Conservation (phyloP, 2,888 invertebrate genomes). For the Troilus luridus region DNA sequence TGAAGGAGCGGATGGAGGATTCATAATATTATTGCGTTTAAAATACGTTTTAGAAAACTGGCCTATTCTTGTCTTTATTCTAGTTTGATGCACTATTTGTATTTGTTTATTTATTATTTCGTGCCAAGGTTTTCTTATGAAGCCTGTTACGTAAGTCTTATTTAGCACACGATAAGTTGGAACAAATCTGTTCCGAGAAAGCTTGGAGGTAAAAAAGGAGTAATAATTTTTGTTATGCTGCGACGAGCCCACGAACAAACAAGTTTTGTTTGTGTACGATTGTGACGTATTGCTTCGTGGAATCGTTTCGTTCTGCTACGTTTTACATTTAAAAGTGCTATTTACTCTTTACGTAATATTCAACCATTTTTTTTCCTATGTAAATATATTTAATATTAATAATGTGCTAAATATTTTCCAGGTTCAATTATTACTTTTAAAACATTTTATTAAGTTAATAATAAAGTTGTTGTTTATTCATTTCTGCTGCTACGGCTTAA, state of each 20-base stretch:
- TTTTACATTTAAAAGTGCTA: neutral
- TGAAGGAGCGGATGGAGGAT: too few species aligned
- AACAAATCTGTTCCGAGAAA: neutral
- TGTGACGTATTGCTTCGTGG: neutral
- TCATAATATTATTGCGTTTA: too few species aligned
- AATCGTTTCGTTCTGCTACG: neutral
- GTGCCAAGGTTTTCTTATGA: neutral
- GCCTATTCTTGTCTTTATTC: too few species aligned
- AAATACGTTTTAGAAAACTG: too few species aligned
- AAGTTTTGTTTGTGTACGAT: neutral
- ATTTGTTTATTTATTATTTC: neutral
- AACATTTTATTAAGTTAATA: neutral
- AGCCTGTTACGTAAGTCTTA: neutral
- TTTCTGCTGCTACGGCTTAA: too few species aligned
- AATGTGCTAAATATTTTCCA: neutral
- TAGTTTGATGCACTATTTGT: neutral
- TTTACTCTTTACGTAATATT: neutral
- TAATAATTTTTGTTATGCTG: conserved; percentile 15
- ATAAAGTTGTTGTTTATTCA: neutral
- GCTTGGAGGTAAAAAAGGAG: neutral
- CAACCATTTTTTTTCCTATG: neutral
- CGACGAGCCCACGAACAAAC: neutral
- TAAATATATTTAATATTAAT: neutral
- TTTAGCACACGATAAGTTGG: neutral
- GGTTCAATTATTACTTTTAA: neutral